Conservation (phyloP, 2,797 vertebrate genomes). For the Odontamblyopus lacepedii region DNA sequence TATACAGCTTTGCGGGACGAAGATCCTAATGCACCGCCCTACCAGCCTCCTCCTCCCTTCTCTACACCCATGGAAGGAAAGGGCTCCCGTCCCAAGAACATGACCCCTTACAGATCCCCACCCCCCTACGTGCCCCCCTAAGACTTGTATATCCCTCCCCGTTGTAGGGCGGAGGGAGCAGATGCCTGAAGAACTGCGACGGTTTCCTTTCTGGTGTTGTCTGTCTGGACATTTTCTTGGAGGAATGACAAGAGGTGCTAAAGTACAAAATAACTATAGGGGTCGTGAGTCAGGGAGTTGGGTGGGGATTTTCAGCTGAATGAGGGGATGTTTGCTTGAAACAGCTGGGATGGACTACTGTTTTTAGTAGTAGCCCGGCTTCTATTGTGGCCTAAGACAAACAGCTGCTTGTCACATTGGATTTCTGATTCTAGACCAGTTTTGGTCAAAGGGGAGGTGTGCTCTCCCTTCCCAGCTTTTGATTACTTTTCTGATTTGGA, state of each 20-base stretch:
- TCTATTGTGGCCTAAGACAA: constrained; percentile 62
- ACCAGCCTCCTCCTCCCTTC: constrained; percentile 96
- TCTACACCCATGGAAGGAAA: constrained; percentile 94
- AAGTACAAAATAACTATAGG: constrained; percentile 63
- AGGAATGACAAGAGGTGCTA: constrained; percentile 69
- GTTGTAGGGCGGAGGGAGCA: constrained; percentile 62
- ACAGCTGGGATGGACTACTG: constrained; percentile 62
- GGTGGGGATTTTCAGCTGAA: constrained; percentile 38
- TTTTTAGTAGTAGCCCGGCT: constrained; percentile 50
- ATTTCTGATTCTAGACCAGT: constrained; percentile 35
- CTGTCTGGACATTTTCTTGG: constrained; percentile 77
- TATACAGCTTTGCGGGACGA: constrained; percentile 94
- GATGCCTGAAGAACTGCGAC: constrained; percentile 79
- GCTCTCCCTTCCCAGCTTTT: constrained; percentile 65
- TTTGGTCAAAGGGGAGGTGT: constrained; percentile 45
- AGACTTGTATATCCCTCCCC: constrained; percentile 73
- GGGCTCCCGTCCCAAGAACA: constrained; percentile 98
- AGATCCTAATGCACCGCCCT: constrained; percentile 92
- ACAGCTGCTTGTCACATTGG: constrained; percentile 44
- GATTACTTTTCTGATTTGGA: constrained; percentile 49
- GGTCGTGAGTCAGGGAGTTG: constrained; percentile 52
- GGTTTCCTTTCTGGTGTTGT: constrained; percentile 86
- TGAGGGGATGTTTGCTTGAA: constrained; percentile 47
- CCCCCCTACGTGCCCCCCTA: constrained; percentile 98
- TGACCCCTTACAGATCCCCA: constrained; percentile 98